A percentile compares a stretch with the other conserved stretches of the same genome.
phyloP scores from a whole-genome alignment of 2,888 invertebrate species.

The Frankliniella intonsa region DNA sequence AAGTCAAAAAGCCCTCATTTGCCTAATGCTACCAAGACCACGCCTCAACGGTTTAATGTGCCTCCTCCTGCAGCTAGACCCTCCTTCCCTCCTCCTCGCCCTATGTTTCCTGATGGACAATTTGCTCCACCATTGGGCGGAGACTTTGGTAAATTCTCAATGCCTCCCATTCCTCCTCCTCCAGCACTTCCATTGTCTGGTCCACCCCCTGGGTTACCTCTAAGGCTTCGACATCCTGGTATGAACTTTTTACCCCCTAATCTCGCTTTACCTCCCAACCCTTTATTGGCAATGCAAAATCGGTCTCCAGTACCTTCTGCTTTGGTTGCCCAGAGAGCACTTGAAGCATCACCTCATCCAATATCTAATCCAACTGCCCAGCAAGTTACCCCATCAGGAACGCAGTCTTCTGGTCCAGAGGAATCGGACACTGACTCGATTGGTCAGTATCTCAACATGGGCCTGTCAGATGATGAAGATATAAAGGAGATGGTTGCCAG shows the following conservation, averaged over 20 bases:
- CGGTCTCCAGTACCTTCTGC: background rate
- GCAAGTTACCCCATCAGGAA: background rate
- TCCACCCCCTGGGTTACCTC: background rate
- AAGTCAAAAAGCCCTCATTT: constrained; percentile 28
- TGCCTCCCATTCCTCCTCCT: background rate
- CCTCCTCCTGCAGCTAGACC: constrained; percentile 22
- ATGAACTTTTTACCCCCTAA: background rate
- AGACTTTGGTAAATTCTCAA: background rate
- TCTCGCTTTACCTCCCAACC: background rate
- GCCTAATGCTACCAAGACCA: constrained; percentile 7
- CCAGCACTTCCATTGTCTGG: background rate
- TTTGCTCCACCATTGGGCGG: background rate
- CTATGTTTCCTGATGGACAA: background rate
- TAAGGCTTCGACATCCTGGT: background rate
- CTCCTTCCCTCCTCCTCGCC: constrained; percentile 30
- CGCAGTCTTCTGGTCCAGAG: background rate
- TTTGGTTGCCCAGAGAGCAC: background rate
- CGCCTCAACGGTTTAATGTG: constrained; percentile 21
- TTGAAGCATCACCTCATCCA: background rate
- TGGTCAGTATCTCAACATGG: constrained; percentile 5
- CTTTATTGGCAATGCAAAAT: background rate
- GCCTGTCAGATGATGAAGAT: constrained; percentile 5
- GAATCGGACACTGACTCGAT: constrained; percentile 3
- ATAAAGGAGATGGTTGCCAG: constrained; percentile 15
- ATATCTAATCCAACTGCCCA: background rate